Evolutionary conservation across 2,888 invertebrate genomes (phyloP), one percentile per base, ranked within the genome.

Genomic region (Camptogramma bilineatum): DNA sequence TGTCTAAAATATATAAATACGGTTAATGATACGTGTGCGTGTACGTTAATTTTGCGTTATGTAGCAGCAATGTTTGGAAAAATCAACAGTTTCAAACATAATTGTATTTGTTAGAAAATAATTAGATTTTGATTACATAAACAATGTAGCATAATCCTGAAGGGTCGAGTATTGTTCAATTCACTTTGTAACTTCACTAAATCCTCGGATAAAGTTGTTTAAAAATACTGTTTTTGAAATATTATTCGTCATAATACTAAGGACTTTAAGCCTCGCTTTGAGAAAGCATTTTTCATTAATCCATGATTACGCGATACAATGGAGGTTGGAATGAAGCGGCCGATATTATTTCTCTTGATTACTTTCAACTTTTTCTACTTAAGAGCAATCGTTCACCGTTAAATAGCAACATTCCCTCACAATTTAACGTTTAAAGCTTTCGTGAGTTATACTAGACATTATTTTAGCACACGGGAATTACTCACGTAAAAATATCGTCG

Each of bases 281-380:
- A 69, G 68, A 67, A 78, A 79, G 75, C 70, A 73, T 73, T 76
- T 71, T 73, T 73, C 73, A 74, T 80, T 73, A 77, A 76, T 72
- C 74, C 72, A 61, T 73, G 74, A 81, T 78, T 75, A 79, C 64
- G 54, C 66, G 59, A 60, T 69, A 75, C 73, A 74, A 72, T 66
- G 73, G 62, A 63, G 75, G 75, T 73, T 69, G 66, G 68, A 76
- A 78, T 73, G 65, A 70, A 66, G 62, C 46, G 53, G 53, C 56
- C 53, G 55, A 50, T 62, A 64, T 63, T 68, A 58, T 68, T 70
- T 64, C 52, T 53, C 39, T 52, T 59, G 59, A 54, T 62, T 61
- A 48, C 52, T 64, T 66, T 66, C 52, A 56, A 66, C 55, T 66
- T 69, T 68, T 65, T 65, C 55, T 60, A 39, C 44, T 62, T 47